phyloP scores from a whole-genome alignment of 2,888 invertebrate species.

The Cephonodes hylas region DNA sequence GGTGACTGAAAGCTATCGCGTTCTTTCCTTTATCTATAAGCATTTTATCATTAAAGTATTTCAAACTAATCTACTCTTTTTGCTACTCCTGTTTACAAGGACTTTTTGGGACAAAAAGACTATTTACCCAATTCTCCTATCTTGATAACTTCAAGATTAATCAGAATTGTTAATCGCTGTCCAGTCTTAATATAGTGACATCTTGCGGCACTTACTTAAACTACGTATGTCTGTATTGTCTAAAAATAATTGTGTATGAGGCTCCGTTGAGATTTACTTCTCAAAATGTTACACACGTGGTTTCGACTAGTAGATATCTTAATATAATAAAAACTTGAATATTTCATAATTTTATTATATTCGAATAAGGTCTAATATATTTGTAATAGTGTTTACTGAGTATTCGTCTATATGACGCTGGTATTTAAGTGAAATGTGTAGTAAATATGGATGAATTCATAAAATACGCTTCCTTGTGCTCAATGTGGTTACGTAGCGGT shows the following conservation, averaged over 20 bases:
- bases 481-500: slow-evolving; percentile 74
- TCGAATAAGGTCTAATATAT: slow-evolving; percentile 67
- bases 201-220: neutral
- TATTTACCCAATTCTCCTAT: neutral
- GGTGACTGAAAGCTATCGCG: too few relatives aligned
- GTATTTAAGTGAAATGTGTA: slow-evolving; percentile 62
- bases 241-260: neutral
- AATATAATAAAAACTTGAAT: slow-evolving; percentile 59
- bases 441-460: slow-evolving; percentile 42
- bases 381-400: slow-evolving; percentile 48
- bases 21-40: too few relatives aligned
- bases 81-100: neutral
- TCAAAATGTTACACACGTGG: slow-evolving; percentile 25
- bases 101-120: neutral
- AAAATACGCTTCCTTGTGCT: slow-evolving; percentile 76
- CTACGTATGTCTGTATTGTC: neutral
- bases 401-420: slow-evolving; percentile 77
- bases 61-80: too few relatives aligned
- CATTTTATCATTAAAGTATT: too few relatives aligned
- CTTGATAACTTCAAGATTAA: neutral
- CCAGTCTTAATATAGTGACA: neutral
- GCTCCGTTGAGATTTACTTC: neutral
- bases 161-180: neutral
- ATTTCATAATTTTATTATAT: slow-evolving; percentile 62
- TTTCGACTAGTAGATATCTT: slow-evolving; percentile 21